Conservation (phyloP, 2,888 invertebrate species). For the Lasioglossum oenotherae region DNA sequence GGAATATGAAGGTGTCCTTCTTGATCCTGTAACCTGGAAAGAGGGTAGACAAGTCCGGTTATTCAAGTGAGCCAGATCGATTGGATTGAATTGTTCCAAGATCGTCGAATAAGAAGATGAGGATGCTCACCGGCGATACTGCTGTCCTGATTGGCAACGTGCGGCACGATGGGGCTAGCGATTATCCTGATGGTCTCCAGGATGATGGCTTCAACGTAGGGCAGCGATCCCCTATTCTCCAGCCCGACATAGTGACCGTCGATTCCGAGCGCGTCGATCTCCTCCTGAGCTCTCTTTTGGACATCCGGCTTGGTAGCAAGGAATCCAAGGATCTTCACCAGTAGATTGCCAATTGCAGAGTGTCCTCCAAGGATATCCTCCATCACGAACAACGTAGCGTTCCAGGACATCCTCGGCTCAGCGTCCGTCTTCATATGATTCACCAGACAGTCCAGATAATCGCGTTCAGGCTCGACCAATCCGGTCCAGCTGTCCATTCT, state of each 20-base stretch:
- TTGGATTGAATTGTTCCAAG: neutral
- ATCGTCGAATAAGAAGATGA: too few species aligned
- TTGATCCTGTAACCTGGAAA: conserved; percentile 86
- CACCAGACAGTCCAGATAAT: conserved; percentile 87
- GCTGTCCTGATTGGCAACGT: conserved; percentile 88
- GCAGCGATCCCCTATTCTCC: conserved; percentile 85
- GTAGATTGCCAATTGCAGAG: conserved; percentile 88
- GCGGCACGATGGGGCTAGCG: conserved; percentile 89
- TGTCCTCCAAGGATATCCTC: conserved; percentile 88
- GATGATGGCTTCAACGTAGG: conserved; percentile 87
- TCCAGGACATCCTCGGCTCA: conserved; percentile 85
- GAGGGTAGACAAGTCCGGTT: neutral
- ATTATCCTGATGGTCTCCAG: conserved; percentile 88
- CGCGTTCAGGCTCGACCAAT: conserved; percentile 81
- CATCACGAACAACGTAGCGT: conserved; percentile 85
- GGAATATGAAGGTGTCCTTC: conserved; percentile 88
- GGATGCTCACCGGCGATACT: conserved; percentile 86
- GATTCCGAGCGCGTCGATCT: conserved; percentile 84
- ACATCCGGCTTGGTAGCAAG: conserved; percentile 86
- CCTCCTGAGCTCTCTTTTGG: conserved; percentile 86
- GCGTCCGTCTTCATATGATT: conserved; percentile 85
- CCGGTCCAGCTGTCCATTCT: conserved; percentile 82
- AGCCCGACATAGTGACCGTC: conserved; percentile 77
- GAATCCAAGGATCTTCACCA: conserved; percentile 87
- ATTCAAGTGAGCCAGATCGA: neutral